Evolutionary conservation across 1,140 invertebrate genomes (phyloP).

Genomic region (Schmidtea mediterranea): DNA sequence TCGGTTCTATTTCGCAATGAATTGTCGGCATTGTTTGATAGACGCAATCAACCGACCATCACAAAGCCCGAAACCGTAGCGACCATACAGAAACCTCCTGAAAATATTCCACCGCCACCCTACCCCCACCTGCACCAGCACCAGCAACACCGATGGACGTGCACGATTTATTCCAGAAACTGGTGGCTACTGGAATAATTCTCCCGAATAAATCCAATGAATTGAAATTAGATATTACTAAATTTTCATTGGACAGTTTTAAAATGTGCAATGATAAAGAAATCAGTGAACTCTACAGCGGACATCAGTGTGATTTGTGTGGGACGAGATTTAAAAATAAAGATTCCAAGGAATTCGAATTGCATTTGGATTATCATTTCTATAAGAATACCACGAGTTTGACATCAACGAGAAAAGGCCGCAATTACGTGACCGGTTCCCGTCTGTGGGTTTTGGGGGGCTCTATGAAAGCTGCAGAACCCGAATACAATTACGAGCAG

Average conservation of each 20-base stretch:
- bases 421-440: neutral
- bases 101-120: too few species aligned
- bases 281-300: neutral
- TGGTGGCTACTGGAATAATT: neutral
- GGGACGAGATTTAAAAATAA: neutral
- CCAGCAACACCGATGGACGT: neutral
- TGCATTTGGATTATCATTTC: slow-evolving; percentile 5
- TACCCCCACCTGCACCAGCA: too few species aligned
- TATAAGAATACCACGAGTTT: neutral
- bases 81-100: too few species aligned
- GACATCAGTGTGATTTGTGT: slow-evolving; percentile 2
- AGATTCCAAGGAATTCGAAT: neutral
- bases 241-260: neutral
- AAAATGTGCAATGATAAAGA: neutral
- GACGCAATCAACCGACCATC: too few species aligned
- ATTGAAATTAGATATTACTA: neutral
- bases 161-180: neutral
- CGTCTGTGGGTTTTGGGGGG: neutral
- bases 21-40: too few species aligned
- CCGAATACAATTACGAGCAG: neutral
- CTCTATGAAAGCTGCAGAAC: neutral
- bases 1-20: too few species aligned
- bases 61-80: too few species aligned
- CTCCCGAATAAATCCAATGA: neutral
- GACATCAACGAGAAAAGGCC: neutral